Evolutionary conservation across 2,113 vertebrate species (phyloP).

Genomic region (Rhabdomys dilectus): DNA sequence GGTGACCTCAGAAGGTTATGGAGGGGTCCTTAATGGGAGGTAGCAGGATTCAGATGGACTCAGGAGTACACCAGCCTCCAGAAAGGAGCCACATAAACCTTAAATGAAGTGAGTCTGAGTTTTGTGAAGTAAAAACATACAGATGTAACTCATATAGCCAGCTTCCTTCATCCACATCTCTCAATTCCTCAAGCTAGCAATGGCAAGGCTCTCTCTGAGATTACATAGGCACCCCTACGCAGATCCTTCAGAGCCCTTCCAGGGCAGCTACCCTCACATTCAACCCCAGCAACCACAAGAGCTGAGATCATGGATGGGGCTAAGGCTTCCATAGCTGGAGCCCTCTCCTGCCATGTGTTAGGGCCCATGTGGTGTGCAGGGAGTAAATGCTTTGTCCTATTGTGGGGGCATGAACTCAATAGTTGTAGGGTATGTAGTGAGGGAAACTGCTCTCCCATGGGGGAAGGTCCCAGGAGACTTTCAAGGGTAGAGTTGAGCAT

Average conservation of each 20-base stretch:
- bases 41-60: background rate
- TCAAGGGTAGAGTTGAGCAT: background rate
- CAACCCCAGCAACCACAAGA: background rate
- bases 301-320: background rate
- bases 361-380: too few species aligned
- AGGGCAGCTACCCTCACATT: background rate
- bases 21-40: background rate
- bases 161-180: background rate
- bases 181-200: background rate
- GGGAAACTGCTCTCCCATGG: background rate
- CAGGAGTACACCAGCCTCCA: background rate
- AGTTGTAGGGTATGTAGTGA: background rate
- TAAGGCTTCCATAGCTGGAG: background rate
- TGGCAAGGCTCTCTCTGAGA: background rate
- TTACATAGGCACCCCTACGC: background rate
- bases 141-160: background rate
- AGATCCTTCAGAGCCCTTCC: background rate
- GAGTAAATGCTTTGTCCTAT: background rate
- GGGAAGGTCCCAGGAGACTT: background rate
- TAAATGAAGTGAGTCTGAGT: background rate
- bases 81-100: background rate
- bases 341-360: background rate
- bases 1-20: background rate
- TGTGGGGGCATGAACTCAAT: background rate
- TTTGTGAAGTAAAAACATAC: background rate